Evolutionary conservation across 2,113 vertebrate species (phyloP), one percentile per base, ranked within the genome.

Genomic region (Pangasianodon gigas): DNA sequence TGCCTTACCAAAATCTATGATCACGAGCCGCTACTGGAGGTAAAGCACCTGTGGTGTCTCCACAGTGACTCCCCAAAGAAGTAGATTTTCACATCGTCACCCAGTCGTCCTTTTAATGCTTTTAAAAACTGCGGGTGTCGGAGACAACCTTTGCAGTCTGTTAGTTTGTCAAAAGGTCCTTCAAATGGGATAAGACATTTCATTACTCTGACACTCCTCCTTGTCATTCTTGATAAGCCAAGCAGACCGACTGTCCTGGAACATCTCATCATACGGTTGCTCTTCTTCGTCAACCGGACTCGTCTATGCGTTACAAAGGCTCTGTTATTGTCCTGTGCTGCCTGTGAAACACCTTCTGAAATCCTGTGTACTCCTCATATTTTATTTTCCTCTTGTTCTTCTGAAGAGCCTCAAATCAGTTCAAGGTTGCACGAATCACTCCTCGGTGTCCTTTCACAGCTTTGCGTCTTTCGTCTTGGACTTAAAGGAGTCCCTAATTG

Each of bases 401-500:
- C 56, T 67, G 56, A 19, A 84, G 19, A 37, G 56, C 19, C 44
- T 67, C 19, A 32, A 87, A 87, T n/a, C 65, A 74, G 79, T 85
- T 58, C 37, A n/a, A 58, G 71, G 65, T 75, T n/a, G 51, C 58
- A 26, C 6, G 4, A 24, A 67, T 91, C 41, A 26, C 48, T 58
- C 58, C 58, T 74, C 51, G 7, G 41, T 83, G 51, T 77, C 67
- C 41, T 62, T 69, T 95, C 94, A 94, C 44, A 93, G 92, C 81
- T 93, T 92, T 9, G 85, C 92, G 77, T 95, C 93, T 75, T 93
- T 94, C 67, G 91, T 91, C 14, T 94, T 90, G 0, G 87, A 56
- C 92, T 89, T 94, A 88, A 96, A 96, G 51, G 96, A 96, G 87
- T 96, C 94, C 87, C 93, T 95, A 91, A 97, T 91, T 11, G 94